These are phyloP conservation scores for Tokudaia tokunoshimensis DNA, from an alignment of 2,797 vertebrate species.

Conservation along the genomic window DNA sequence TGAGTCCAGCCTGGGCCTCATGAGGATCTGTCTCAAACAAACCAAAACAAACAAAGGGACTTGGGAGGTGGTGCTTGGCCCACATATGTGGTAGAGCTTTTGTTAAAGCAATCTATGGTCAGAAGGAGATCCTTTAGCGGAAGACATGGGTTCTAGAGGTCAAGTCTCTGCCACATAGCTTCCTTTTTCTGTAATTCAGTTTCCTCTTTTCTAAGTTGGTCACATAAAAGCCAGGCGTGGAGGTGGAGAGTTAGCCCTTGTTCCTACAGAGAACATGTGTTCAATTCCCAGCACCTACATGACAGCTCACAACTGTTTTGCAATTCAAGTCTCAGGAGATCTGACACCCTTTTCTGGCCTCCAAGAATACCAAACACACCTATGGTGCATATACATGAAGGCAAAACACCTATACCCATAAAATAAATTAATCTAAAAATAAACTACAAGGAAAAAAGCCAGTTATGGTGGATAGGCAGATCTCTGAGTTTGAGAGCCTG, in stretches of 20 bases:
- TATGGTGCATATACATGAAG: neutral
- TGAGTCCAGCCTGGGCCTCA: neutral
- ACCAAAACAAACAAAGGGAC: neutral
- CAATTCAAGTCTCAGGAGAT: neutral
- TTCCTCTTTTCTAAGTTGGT: slow-evolving; percentile 33
- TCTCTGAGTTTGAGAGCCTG: neutral
- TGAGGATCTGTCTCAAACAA: neutral
- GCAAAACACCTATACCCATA: neutral
- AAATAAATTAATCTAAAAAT: neutral
- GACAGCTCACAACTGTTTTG: neutral
- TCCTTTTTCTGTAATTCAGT: slow-evolving; percentile 17
- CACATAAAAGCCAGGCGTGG: neutral
- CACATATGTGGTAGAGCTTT: neutral
- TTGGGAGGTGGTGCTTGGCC: neutral
- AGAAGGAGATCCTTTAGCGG: neutral
- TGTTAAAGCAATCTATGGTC: no score
- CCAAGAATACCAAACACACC: neutral
- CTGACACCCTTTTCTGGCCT: neutral
- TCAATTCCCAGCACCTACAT: neutral
- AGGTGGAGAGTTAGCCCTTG: neutral
- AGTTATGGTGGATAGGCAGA: neutral
- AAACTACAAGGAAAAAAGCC: neutral
- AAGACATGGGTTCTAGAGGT: neutral
- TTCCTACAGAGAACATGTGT: neutral
- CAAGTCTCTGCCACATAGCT: neutral